Percentiles rank a stretch among this genome's conserved stretches.
phyloP scores from a whole-genome alignment of 2,888 invertebrate genomes.

The Orthonevra nobilis region DNA sequence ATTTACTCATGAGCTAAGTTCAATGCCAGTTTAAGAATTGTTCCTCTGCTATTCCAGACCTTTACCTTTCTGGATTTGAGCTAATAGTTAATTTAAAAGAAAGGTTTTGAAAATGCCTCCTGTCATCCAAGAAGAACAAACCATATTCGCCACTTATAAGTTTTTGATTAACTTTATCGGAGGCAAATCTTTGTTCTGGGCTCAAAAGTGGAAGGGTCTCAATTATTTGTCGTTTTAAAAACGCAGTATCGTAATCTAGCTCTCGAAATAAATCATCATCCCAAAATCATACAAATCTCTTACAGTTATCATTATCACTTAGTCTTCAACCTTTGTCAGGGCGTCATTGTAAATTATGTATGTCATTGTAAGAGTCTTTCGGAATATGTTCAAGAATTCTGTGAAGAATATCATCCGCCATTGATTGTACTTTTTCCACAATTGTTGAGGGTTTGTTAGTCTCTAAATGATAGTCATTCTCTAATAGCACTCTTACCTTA shows the following conservation, averaged over 20 bases:
- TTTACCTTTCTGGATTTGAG: not conserved
- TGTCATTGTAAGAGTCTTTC: too few species aligned
- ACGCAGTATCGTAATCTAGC: not conserved
- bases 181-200: too few species aligned
- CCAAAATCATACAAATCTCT: not conserved
- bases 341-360: not conserved
- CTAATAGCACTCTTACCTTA: not conserved
- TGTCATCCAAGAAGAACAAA: not conserved
- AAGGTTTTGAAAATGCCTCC: slow-evolving; percentile 6
- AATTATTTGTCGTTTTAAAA: not conserved
- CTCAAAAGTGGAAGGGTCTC: too few species aligned
- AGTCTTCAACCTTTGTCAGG: not conserved
- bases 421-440: not conserved
- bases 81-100: slow-evolving; percentile 6
- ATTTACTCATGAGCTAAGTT: not conserved
- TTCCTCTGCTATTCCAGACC: slow-evolving; percentile 25
- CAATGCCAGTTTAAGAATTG: too few species aligned
- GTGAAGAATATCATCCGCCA: not conserved
- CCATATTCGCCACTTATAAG: not conserved
- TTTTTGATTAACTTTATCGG: too few species aligned
- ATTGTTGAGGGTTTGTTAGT: not conserved
- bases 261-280: not conserved
- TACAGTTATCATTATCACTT: not conserved
- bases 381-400: too few species aligned
- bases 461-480: not conserved